Evolutionary conservation across 2,113 vertebrate genomes (phyloP).

Genomic region (Drymodes brunneopygia): DNA sequence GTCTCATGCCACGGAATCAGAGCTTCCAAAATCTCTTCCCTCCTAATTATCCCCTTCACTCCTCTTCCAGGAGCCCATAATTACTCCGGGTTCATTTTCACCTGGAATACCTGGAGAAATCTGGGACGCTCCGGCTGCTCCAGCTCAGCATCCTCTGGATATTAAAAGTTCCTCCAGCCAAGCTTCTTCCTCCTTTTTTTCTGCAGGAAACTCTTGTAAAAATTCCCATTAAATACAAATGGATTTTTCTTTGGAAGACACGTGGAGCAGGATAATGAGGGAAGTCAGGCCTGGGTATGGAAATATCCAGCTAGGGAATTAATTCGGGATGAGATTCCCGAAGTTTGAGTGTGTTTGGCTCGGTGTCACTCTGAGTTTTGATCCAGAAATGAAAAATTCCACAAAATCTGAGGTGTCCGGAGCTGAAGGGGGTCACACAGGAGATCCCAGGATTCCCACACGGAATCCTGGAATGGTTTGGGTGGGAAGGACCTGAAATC

Average conservation of each 20-base stretch:
- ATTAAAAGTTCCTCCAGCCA: neutral
- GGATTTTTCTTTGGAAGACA: neutral
- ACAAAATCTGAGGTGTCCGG: rapidly evolving
- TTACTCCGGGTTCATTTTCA: rapidly evolving
- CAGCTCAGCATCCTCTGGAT: neutral
- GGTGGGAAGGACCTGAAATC: neutral
- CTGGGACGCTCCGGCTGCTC: neutral
- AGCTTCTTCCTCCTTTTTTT: neutral
- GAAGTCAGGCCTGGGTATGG: rapidly evolving
- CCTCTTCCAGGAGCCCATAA: rapidly evolving
- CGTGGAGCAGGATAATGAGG: neutral
- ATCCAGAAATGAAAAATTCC: neutral
- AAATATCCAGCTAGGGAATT: neutral
- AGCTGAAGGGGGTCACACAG: neutral
- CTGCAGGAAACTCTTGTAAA: neutral
- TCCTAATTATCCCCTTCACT: neutral
- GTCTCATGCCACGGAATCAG: rapidly evolving
- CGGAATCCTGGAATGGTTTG: neutral
- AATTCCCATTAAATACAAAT: neutral
- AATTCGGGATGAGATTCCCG: neutral
- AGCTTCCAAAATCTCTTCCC: neutral
- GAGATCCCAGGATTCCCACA: rapidly evolving
- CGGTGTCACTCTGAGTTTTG: rapidly evolving
- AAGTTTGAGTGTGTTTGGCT: too few species aligned
- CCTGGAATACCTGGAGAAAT: neutral